Conservation (phyloP, 2,888 invertebrate species). For the Archips xylosteana region DNA sequence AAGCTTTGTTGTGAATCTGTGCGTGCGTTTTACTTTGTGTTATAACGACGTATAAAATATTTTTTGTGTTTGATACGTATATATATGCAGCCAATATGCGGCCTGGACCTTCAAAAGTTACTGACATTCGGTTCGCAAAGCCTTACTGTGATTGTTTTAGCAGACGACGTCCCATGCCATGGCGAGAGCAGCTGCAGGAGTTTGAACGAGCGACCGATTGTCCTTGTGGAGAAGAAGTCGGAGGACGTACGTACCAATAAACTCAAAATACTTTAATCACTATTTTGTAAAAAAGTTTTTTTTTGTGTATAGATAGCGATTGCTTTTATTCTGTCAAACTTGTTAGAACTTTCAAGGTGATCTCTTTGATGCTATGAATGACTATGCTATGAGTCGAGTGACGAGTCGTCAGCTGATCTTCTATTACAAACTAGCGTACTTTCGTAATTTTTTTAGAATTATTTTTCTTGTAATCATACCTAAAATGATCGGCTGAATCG, state of each 20-base stretch:
- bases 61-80: slow-evolving; percentile 10
- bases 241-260: slow-evolving; percentile 55
- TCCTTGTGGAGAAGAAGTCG: slow-evolving; percentile 83
- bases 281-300: too few species aligned
- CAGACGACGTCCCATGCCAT: slow-evolving; percentile 58
- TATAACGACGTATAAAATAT: slow-evolving; percentile 18
- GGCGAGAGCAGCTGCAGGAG: slow-evolving; percentile 59
- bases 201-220: slow-evolving; percentile 59
- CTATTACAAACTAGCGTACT: too few species aligned
- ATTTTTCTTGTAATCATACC: too few species aligned
- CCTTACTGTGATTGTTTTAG: slow-evolving; percentile 74
- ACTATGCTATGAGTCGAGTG: too few species aligned
- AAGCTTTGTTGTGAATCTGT: slow-evolving; percentile 18
- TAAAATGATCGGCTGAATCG: too few species aligned
- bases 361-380: not conserved
- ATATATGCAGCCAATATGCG: slow-evolving; percentile 38
- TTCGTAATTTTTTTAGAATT: too few species aligned
- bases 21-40: slow-evolving; percentile 5
- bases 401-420: too few species aligned
- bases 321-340: not conserved
- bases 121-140: slow-evolving; percentile 53
- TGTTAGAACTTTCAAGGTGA: not conserved
- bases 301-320: too few species aligned
- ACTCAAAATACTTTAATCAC: not conserved
- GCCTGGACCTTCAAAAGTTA: slow-evolving; percentile 41